Percentiles rank a stretch among this genome's conserved stretches.
These are phyloP conservation scores for Aphelenchoides besseyi DNA, from an alignment of 1,140 invertebrate species.

Conservation along the genomic window DNA sequence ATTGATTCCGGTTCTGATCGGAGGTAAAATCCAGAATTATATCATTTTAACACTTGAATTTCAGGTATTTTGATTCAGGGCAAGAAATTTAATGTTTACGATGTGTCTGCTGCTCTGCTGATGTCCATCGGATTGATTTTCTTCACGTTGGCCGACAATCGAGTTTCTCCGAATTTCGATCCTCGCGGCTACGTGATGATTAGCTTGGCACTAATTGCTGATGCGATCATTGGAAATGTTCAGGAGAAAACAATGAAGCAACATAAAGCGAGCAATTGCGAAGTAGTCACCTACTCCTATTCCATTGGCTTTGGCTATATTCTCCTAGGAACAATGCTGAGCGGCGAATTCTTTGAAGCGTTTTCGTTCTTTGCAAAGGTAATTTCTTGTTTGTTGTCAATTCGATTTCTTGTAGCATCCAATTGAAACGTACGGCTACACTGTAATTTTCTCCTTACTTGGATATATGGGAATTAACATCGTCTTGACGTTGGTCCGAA, in stretches of 20 bases:
- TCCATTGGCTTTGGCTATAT: constrained; percentile 81
- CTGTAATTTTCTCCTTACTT: constrained; percentile 78
- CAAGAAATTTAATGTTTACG: constrained; percentile 39
- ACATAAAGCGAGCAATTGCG: constrained; percentile 76
- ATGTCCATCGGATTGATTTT: constrained; percentile 88
- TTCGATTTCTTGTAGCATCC: constrained; percentile 66
- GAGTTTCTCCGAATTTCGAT: constrained; percentile 83
- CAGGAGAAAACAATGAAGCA: constrained; percentile 89
- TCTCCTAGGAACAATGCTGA: constrained; percentile 72
- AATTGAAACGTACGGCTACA: constrained; percentile 77
- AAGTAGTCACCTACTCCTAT: constrained; percentile 87
- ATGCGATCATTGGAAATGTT: constrained; percentile 89
- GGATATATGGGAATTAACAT: constrained; percentile 88
- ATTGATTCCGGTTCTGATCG: constrained; percentile 86
- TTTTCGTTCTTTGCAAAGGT: constrained; percentile 76
- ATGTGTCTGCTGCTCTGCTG: constrained; percentile 64
- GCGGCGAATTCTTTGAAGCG: constrained; percentile 75
- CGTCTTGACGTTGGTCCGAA: constrained; percentile 78
- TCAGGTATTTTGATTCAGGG: constrained; percentile 45
- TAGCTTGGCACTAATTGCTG: constrained; percentile 78
- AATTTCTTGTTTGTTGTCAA: constrained; percentile 50
- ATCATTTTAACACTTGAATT: constrained; percentile 1
- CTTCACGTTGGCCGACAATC: constrained; percentile 86
- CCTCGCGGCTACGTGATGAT: constrained; percentile 78
- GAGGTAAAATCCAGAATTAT: constrained; percentile 71